Evolutionary conservation across 1,140 invertebrate species (phyloP).

Genomic region (Drosophila willistoni): DNA sequence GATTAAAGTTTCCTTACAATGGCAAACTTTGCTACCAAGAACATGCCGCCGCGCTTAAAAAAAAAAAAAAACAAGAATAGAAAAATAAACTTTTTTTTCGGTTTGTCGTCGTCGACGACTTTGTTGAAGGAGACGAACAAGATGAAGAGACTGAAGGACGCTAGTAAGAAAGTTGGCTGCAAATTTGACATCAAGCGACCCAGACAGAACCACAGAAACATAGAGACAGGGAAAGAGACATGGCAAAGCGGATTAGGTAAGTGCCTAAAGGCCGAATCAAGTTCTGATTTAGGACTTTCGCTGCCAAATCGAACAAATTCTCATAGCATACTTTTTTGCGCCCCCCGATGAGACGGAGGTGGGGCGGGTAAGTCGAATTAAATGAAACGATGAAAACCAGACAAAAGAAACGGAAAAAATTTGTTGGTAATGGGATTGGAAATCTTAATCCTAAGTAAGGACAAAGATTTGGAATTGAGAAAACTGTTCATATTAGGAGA

Average conservation of each 20-base stretch:
- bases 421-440: slow-evolving; percentile 4
- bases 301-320: slow-evolving; percentile 17
- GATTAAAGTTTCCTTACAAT: slow-evolving; percentile 78
- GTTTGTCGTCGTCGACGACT: not conserved
- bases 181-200: slow-evolving; percentile 71
- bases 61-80: slow-evolving; percentile 7
- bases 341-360: no score
- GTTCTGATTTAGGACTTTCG: slow-evolving; percentile 13
- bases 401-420: slow-evolving; percentile 1
- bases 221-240: slow-evolving; percentile 20
- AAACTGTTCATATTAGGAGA: slow-evolving; percentile 1
- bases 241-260: slow-evolving; percentile 76
- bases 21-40: slow-evolving; percentile 66
- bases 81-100: slow-evolving; percentile 61
- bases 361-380: not conserved
- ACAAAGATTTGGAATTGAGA: not conserved
- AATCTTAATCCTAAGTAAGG: slow-evolving; percentile 1
- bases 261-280: slow-evolving; percentile 46
- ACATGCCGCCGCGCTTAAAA: slow-evolving; percentile 73
- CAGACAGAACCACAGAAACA: slow-evolving; percentile 30
- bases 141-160: slow-evolving; percentile 42
- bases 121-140: slow-evolving; percentile 24
- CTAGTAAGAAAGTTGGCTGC: slow-evolving; percentile 51
- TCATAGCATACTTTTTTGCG: not conserved
- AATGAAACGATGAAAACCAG: slow-evolving; percentile 5